Conservation (phyloP, 23 tunicate genomes). For the Trididemnum miniatum region DNA sequence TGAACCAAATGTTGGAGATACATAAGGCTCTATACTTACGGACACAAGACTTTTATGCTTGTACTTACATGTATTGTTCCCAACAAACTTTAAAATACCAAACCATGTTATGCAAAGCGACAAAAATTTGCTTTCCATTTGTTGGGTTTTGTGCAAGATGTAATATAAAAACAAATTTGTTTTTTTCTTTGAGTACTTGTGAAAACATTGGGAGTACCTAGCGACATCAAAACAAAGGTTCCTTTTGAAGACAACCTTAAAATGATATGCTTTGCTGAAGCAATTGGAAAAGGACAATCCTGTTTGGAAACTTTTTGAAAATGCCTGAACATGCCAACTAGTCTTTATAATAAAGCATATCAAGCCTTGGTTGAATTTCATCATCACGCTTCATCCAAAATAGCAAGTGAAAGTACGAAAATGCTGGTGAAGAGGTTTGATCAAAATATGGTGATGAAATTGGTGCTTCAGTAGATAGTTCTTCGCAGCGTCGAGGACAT, state of each 20-base stretch:
- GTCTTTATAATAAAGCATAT: background rate
- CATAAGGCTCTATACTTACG: background rate
- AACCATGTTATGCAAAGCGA: background rate
- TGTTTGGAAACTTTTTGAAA: conserved; percentile 1
- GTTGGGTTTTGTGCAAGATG: background rate
- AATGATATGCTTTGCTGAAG: background rate
- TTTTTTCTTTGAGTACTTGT: background rate
- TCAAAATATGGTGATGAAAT: background rate
- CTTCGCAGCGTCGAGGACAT: conserved; percentile 15
- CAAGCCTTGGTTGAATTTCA: background rate
- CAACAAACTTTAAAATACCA: background rate
- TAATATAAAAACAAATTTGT: background rate
- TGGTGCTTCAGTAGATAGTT: background rate
- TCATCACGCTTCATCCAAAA: background rate
- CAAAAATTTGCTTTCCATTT: background rate
- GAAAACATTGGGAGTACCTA: background rate
- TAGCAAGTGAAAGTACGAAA: conserved; percentile 13
- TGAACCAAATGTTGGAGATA: background rate
- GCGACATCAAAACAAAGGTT: background rate
- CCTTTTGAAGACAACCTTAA: background rate
- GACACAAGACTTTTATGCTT: background rate
- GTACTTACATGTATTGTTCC: background rate
- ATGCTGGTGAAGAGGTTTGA: background rate
- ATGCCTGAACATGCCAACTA: background rate
- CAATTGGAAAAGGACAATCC: background rate